These are phyloP conservation scores for Anolis sagrei DNA, from an alignment of 2,113 vertebrate genomes.

Conservation along the genomic window DNA sequence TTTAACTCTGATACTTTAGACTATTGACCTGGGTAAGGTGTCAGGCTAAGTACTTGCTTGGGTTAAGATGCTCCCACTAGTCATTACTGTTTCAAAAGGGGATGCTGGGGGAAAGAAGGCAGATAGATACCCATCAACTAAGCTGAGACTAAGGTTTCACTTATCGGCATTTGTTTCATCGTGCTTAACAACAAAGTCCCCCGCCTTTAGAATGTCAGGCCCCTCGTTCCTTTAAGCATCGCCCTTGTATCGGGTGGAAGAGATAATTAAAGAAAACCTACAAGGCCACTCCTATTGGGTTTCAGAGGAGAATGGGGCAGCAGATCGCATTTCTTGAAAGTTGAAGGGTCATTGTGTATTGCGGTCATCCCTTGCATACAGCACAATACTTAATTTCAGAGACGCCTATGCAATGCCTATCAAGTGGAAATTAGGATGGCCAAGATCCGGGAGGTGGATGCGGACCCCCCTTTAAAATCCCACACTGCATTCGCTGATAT, in stretches of 20 bases:
- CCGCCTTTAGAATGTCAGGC: slow-evolving; percentile 68
- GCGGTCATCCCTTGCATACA: background rate
- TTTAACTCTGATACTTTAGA: slow-evolving; percentile 83
- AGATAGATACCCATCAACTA: slow-evolving; percentile 77
- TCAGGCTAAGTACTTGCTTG: slow-evolving; percentile 78
- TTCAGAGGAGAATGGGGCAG: background rate
- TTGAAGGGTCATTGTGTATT: background rate
- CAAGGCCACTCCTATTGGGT: background rate
- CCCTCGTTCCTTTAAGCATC: slow-evolving; percentile 77
- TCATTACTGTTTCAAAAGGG: slow-evolving; percentile 77
- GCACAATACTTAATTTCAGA: background rate
- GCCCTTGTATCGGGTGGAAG: slow-evolving; percentile 55
- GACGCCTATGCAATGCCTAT: background rate
- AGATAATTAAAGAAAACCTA: slow-evolving; percentile 76
- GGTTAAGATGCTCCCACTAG: slow-evolving; percentile 73
- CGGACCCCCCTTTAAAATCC: background rate
- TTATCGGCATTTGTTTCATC: slow-evolving; percentile 76
- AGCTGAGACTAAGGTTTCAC: slow-evolving; percentile 79
- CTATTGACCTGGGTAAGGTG: slow-evolving; percentile 81
- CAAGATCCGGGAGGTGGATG: background rate
- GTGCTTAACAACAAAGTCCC: slow-evolving; percentile 77
- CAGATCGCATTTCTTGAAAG: background rate
- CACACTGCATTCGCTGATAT: no score
- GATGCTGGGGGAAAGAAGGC: slow-evolving; percentile 68
- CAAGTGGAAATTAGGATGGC: background rate